Conservation (phyloP, 2,797 vertebrate species). For the Chelmon rostratus region DNA sequence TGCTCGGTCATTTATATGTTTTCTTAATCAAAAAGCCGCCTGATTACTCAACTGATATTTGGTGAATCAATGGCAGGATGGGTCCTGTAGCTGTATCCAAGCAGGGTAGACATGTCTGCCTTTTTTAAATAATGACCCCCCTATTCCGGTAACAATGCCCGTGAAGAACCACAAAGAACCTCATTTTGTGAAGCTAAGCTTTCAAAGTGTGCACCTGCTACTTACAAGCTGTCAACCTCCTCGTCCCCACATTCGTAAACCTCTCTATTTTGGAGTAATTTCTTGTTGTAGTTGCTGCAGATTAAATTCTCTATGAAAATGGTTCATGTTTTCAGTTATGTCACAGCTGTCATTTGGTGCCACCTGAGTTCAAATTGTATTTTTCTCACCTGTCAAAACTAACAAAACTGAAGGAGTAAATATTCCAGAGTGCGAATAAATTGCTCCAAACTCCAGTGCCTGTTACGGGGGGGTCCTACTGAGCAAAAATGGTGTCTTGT, state of each 20-base stretch:
- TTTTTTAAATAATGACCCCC: neutral
- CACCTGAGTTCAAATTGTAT: neutral
- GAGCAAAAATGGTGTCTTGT: neutral
- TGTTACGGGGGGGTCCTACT: too few species aligned
- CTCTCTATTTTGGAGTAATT: neutral
- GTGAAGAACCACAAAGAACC: neutral
- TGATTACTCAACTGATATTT: neutral
- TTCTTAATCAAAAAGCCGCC: neutral
- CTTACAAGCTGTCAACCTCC: neutral
- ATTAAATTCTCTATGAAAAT: neutral
- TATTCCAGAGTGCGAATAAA: neutral
- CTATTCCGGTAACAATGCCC: neutral
- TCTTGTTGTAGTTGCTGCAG: neutral
- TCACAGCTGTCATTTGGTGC: conserved; percentile 8
- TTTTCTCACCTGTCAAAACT: conserved; percentile 6
- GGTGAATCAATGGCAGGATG: neutral
- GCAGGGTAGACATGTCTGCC: neutral
- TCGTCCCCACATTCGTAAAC: neutral
- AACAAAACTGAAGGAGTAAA: neutral
- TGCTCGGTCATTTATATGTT: neutral
- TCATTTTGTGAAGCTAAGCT: neutral
- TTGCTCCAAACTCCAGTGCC: neutral
- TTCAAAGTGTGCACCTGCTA: neutral
- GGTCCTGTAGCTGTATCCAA: neutral
- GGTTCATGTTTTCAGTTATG: neutral